A percentile compares a stretch with the other conserved stretches of the same genome.
These are phyloP conservation scores for Aldabrachelys gigantea DNA, from an alignment of 2,113 vertebrate species.

Conservation along the genomic window DNA sequence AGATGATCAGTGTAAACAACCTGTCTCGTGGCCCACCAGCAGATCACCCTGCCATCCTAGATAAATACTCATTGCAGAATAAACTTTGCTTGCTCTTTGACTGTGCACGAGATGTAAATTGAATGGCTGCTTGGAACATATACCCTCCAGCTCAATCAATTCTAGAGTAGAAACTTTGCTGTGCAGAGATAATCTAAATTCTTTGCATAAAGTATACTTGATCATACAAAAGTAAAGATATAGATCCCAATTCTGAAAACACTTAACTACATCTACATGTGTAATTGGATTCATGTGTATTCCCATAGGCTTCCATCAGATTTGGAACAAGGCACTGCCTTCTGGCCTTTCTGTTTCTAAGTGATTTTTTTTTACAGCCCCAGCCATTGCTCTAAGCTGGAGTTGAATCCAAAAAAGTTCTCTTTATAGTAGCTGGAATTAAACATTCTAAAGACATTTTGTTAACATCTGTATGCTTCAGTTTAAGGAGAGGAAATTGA, in stretches of 20 bases:
- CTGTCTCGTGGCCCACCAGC: too few relatives aligned
- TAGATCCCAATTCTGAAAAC: not conserved
- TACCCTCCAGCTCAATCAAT: not conserved
- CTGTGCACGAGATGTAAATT: not conserved
- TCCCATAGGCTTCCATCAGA: not conserved
- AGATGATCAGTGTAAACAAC: too few relatives aligned
- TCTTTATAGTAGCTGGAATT: slow-evolving; percentile 62
- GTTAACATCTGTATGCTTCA: slow-evolving; percentile 62
- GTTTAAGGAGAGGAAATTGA: slow-evolving; percentile 56
- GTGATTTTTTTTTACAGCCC: not conserved
- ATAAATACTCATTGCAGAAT: not conserved
- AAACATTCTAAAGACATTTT: slow-evolving; percentile 55
- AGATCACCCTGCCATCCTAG: not conserved
- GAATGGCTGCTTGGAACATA: not conserved
- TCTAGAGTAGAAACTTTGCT: not conserved
- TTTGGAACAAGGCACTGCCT: not conserved
- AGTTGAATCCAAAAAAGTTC: slow-evolving; percentile 5
- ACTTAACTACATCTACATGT: not conserved
- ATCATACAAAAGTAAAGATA: not conserved
- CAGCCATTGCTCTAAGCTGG: slow-evolving; percentile 8
- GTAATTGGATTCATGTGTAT: not conserved
- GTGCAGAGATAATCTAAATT: not conserved
- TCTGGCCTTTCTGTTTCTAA: slow-evolving; percentile 12
- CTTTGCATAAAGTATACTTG: not conserved
- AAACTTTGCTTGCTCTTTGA: slow-evolving; percentile 50